Evolutionary conservation across 2,113 vertebrate genomes (phyloP).

Genomic region (Channa maculata): DNA sequence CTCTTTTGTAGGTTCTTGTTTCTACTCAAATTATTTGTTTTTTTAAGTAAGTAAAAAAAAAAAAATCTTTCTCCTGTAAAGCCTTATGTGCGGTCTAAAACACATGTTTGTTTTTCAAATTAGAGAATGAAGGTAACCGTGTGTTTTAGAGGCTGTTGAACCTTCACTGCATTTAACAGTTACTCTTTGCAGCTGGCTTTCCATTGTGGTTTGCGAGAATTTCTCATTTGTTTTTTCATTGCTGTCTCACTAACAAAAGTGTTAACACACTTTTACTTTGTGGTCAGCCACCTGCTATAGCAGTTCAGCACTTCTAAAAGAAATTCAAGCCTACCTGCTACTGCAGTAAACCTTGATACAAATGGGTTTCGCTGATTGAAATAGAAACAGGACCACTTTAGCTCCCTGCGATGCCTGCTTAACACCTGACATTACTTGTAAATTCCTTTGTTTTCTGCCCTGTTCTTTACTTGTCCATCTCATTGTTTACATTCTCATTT

Average conservation of each 20-base stretch:
- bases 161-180: constrained; percentile 9
- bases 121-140: not conserved
- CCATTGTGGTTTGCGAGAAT: constrained; percentile 25
- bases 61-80: not conserved
- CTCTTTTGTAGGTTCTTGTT: not conserved
- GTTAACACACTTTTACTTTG: constrained; percentile 34
- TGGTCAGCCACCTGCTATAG: constrained; percentile 59
- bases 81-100: not conserved
- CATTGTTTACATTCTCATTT: not conserved
- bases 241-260: constrained; percentile 47
- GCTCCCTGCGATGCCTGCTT: constrained; percentile 51
- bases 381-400: constrained; percentile 36
- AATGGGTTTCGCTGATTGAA: constrained; percentile 36
- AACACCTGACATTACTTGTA: constrained; percentile 4
- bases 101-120: constrained; percentile 22
- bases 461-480: not conserved
- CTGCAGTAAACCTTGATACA: constrained; percentile 17
- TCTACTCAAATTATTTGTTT: not conserved
- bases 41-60: not conserved
- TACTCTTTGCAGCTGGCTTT: constrained; percentile 27
- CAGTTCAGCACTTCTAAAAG: constrained; percentile 48
- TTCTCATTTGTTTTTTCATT: constrained; percentile 31
- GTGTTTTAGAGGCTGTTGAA: constrained; percentile 6
- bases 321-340: constrained; percentile 31
- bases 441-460: not conserved